Evolutionary conservation across 2,888 invertebrate species (phyloP), one percentile per base, ranked within the genome.

Genomic region (Parelbella ahira): DNA sequence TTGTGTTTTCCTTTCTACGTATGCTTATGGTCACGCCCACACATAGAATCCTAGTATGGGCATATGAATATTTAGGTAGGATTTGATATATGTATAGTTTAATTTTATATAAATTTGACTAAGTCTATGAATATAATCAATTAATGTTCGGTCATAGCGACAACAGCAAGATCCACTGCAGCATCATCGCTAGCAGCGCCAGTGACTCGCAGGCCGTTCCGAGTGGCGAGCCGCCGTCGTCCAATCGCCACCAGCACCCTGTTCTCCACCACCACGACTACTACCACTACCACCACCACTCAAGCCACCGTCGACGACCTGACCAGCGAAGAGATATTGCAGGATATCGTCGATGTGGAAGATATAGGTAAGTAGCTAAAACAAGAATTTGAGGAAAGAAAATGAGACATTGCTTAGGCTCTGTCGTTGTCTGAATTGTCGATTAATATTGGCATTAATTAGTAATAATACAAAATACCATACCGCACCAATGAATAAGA

Each of bases 241-340:
- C 66, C 66, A 0, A 24, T 53, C 0, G 25, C 52, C 2, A 51
- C 52, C 27, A 51, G 56, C 3, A 49, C 51, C 6, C 55, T 55
- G 6, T 56, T 58, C 9, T 54, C 59, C 6, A 53, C 62, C 1
- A 55, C 61, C 1, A 53, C 62, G 0, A 62, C 59, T 3, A 51
- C 63, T 0, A 56, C 64, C 1, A 0, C 42, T 43, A n/a, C 60
- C 2, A 64, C 71, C 9, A 63, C 67, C 1, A 42, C 36, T 3
- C 42, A 48, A 11, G 18, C 42, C 44, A n/a, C 62, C 2, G 63
- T 70, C 9, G 63, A 67, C 1, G 43, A 48, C 8, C 38, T 61
- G 3, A 70, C 71, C 5, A 79, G 75, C 44, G 81, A 82, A 18
- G 86, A 87, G 50, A 69, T 63, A 0, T 53, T 86, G 8, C 78